Conservation (phyloP, 2,888 invertebrate genomes). For the Oligia strigilis region DNA sequence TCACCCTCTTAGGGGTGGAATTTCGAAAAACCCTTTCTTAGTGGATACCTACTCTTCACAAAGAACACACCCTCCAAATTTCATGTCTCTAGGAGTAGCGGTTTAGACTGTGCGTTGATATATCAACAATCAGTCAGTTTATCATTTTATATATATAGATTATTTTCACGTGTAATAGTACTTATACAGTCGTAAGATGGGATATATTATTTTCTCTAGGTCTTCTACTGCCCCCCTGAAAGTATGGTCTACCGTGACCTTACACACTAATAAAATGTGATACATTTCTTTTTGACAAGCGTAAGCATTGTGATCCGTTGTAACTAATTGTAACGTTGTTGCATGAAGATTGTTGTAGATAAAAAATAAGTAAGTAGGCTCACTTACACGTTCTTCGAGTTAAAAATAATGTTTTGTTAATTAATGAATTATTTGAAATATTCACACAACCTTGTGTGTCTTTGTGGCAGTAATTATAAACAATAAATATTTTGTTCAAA, state of each 20-base stretch:
- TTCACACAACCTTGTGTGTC: slow-evolving; percentile 61
- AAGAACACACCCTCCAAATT: no score
- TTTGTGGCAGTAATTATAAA: slow-evolving; percentile 41
- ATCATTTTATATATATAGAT: no score
- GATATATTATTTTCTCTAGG: no score
- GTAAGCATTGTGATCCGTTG: slow-evolving; percentile 4
- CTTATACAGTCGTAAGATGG: no score
- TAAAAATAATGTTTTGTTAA: slow-evolving; percentile 11
- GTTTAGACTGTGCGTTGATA: no score
- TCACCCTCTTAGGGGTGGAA: no score
- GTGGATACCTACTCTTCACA: no score
- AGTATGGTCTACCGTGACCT: not conserved
- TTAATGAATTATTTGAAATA: slow-evolving; percentile 24
- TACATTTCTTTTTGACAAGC: not conserved
- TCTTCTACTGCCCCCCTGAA: no score
- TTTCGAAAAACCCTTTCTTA: no score
- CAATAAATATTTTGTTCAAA: slow-evolving; percentile 44
- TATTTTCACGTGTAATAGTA: no score
- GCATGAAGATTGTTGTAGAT: slow-evolving; percentile 27
- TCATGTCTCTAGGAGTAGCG: no score
- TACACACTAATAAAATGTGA: not conserved
- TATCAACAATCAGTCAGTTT: no score
- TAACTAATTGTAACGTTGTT: slow-evolving; percentile 6
- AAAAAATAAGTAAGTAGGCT: not conserved
- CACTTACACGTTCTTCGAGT: not conserved